Percentiles rank a stretch among this genome's conserved stretches.
These are phyloP conservation scores for Megalonaias nervosa DNA, from an alignment of 1,140 invertebrate genomes.

Conservation along the genomic window DNA sequence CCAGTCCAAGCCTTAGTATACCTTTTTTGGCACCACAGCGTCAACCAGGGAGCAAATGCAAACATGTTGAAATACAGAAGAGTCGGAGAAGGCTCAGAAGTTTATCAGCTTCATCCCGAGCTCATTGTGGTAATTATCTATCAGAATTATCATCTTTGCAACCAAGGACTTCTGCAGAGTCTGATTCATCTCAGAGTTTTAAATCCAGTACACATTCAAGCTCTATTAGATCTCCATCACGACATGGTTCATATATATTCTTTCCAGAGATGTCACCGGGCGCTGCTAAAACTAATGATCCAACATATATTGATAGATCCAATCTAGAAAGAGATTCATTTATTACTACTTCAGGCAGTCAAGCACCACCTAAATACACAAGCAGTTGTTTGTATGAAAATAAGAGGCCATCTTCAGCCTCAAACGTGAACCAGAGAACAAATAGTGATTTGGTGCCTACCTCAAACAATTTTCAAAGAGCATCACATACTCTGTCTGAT, in stretches of 20 bases:
- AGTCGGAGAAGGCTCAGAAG: constrained; percentile 28
- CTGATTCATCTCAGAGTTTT: constrained; percentile 30
- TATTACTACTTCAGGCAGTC: constrained; percentile 37
- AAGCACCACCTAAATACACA: constrained; percentile 58
- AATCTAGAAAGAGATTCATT: neutral
- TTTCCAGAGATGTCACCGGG: constrained; percentile 31
- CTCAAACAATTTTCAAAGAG: constrained; percentile 5
- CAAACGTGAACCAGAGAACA: constrained; percentile 33
- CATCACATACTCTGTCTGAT: constrained; percentile 38
- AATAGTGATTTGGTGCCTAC: constrained; percentile 37
- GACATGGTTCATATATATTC: constrained; percentile 40
- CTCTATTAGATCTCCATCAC: neutral
- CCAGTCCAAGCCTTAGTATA: constrained; percentile 26
- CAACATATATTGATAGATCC: constrained; percentile 4
- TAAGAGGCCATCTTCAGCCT: constrained; percentile 35
- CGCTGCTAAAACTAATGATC: constrained; percentile 1
- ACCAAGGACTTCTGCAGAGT: constrained; percentile 28
- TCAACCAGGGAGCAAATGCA: constrained; percentile 40
- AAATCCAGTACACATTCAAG: constrained; percentile 16
- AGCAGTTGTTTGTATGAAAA: constrained; percentile 60
- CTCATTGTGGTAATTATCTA: constrained; percentile 11
- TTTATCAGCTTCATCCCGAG: neutral
- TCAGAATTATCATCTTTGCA: constrained; percentile 22
- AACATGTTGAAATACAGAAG: constrained; percentile 40
- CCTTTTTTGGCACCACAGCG: constrained; percentile 17